A percentile compares a stretch with the other conserved stretches of the same genome.
These are phyloP conservation scores for Dicrostonyx torquatus DNA, from an alignment of 2,797 vertebrate species.

Conservation along the genomic window DNA sequence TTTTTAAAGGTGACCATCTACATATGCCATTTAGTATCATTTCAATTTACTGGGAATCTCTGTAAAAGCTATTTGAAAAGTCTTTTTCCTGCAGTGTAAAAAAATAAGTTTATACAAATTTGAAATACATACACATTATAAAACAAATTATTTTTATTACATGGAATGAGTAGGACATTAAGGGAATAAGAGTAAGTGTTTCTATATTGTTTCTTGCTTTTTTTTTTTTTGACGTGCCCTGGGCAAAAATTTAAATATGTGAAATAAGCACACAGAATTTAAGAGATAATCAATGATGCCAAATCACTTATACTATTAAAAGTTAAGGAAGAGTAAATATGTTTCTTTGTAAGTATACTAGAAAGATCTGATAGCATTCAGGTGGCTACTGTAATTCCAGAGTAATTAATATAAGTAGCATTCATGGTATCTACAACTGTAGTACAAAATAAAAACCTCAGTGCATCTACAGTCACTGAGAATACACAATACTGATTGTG, in stretches of 20 bases:
- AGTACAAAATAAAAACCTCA: neutral
- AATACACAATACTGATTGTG: neutral
- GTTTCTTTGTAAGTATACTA: neutral
- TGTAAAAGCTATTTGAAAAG: neutral
- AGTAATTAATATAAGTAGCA: neutral
- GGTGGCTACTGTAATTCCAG: neutral
- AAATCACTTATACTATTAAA: slow-evolving; percentile 41
- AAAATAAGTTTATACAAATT: slow-evolving; percentile 26
- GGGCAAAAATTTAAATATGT: slow-evolving; percentile 9
- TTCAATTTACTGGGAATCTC: neutral
- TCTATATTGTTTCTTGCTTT: neutral
- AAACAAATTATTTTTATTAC: neutral
- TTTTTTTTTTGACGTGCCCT: neutral
- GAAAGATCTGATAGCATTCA: neutral
- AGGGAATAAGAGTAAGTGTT: neutral
- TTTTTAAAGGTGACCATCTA: neutral
- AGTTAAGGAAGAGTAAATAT: neutral
- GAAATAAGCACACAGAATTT: slow-evolving; percentile 4
- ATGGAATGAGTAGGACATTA: neutral
- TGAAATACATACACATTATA: neutral
- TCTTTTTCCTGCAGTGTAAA: neutral
- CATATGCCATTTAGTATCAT: neutral
- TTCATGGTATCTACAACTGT: slow-evolving; percentile 23
- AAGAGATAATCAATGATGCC: neutral
- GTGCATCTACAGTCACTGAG: neutral